Base-by-base conservation (phyloP, 2,888 invertebrate genomes). In the Phragmatobia fuliginosa region DNA sequence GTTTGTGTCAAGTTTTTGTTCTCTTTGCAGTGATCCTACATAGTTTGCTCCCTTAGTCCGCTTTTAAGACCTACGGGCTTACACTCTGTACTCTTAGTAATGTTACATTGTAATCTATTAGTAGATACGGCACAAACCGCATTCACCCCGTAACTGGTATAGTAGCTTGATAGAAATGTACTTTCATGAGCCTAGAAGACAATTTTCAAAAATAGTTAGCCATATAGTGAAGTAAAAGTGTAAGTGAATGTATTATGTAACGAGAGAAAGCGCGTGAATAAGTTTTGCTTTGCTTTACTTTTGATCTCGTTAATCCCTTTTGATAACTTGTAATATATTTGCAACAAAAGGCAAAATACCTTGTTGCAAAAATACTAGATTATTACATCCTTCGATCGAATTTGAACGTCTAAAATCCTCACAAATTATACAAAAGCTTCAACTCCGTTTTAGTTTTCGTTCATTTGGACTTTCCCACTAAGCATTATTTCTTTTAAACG, bases 251-350 rank as follows among this genome's bases (percentile, higher is more conserved):
- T 56, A 36, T 64, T 64, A 64, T 36, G 64, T 36, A 36, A 38
- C 16, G 36, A 65, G 65, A 56, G 65, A 65, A 65, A 65, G 65
- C 28, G 52, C 36, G 36, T 56, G 52, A 56, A 38, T 56, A 56
- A 33, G 52, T 36, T 63, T 63, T 64, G 14, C 41, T 41, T 41
- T n/a, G 25, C 32, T 45, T 49, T 21, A 11, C 31, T 31, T 63
- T 63, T 32, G 32, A 49, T 65, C 10, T 65, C 28, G n/a, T 33
- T 18, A 56, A 64, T 36, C 36, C 64, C 64, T 64, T 49, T 56
- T 56, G 28, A 11, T 14, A 25, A 11, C 4, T 49, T 21, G 18
- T 36, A n/a, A 14, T 36, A 38, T 28, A 25, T 4, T 28, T 36
- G 16, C 18, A 7, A 16, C 11, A 8, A 49, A 31, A 31, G 6